Conservation (phyloP, 2,797 vertebrate species). For the Ctenosaura bakeri region DNA sequence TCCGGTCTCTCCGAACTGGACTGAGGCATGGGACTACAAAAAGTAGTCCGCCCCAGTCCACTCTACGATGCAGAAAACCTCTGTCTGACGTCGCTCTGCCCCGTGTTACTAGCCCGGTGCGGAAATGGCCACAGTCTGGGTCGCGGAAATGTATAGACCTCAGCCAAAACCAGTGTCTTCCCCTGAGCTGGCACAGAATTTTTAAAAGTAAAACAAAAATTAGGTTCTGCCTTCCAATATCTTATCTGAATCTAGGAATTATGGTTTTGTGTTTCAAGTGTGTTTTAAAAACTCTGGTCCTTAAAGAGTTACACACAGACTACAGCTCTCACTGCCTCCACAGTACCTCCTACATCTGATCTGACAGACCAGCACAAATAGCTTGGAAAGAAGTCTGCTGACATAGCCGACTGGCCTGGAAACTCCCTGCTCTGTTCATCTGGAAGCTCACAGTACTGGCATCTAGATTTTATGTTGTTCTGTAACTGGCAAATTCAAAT, state of each 20-base stretch:
- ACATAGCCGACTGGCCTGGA: conserved; percentile 9
- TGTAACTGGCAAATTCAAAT: neutral
- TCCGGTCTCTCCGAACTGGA: too few relatives aligned
- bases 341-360: neutral
- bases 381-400: conserved; percentile 28
- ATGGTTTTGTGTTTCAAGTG: neutral
- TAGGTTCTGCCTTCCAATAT: neutral
- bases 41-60: too few relatives aligned
- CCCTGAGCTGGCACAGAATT: neutral
- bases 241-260: neutral
- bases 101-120: too few relatives aligned
- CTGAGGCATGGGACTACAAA: too few relatives aligned
- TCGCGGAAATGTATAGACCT: neutral
- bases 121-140: neutral
- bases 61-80: too few relatives aligned
- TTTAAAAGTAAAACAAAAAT: neutral
- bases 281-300: neutral
- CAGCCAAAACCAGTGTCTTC: neutral
- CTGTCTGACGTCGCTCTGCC: too few relatives aligned
- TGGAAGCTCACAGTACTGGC: neutral
- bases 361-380: conserved; percentile 25
- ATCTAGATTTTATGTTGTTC: neutral
- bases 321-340: neutral
- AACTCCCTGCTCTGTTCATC: neutral
- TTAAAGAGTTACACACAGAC: conserved; percentile 26